phyloP scores from a whole-genome alignment of 2,113 vertebrate species.

The Pterocles burchelli region DNA sequence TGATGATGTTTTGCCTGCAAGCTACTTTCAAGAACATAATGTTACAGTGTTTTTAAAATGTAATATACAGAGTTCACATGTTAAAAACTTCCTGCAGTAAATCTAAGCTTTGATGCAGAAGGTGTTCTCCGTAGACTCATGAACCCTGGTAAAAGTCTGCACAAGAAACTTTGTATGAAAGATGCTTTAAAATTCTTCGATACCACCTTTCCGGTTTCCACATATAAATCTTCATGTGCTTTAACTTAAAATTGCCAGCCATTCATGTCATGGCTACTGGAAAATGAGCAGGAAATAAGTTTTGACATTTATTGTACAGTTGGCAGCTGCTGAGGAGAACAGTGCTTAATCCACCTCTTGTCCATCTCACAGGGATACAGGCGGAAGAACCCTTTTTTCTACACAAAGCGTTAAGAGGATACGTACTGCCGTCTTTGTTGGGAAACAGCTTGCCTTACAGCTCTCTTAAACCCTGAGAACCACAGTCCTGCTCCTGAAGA shows the following conservation, averaged over 20 bases:
- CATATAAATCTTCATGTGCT: background rate
- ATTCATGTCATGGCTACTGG: background rate
- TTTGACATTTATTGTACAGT: background rate
- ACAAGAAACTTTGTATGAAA: background rate
- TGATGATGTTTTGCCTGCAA: background rate
- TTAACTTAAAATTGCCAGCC: background rate
- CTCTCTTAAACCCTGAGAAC: background rate
- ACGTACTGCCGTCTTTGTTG: background rate
- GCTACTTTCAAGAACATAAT: background rate
- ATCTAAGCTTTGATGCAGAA: background rate
- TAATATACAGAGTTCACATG: background rate
- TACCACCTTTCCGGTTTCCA: background rate
- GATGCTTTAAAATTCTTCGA: background rate
- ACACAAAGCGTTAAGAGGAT: background rate
- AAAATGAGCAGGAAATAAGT: background rate
- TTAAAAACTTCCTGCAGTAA: background rate
- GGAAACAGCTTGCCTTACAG: background rate
- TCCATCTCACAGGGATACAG: background rate
- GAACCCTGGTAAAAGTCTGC: background rate
- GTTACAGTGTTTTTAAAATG: background rate
- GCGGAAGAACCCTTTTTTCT: background rate
- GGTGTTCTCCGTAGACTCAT: background rate
- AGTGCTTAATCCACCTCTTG: background rate
- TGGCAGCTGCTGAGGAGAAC: conserved; percentile 2
- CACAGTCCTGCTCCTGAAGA: background rate